Percentiles rank a stretch among this genome's conserved stretches.
Conservation (phyloP, 2,113 vertebrate species). For the Corythornis vintsioides region DNA sequence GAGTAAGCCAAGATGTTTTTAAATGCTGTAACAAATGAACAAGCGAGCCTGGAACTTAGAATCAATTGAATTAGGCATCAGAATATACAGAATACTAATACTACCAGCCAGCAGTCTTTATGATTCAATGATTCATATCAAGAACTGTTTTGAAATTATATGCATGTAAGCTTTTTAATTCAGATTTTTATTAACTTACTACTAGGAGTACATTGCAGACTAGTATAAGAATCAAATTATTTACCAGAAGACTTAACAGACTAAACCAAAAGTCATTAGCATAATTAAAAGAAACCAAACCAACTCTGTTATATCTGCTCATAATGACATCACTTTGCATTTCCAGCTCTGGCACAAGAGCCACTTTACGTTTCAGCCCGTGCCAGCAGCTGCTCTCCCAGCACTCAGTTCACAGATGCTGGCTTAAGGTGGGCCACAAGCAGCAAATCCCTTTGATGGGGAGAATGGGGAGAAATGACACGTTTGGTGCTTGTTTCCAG, state of each 20-base stretch:
- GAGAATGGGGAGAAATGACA: background rate
- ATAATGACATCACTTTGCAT: background rate
- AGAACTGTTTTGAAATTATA: background rate
- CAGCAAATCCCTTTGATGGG: background rate
- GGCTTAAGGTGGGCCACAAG: background rate
- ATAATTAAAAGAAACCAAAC: background rate
- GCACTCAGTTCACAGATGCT: background rate
- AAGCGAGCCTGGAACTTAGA: background rate
- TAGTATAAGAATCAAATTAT: background rate
- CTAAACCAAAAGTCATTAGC: background rate
- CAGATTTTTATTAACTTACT: background rate
- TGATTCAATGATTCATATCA: background rate
- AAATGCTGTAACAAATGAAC: background rate
- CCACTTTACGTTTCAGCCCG: background rate
- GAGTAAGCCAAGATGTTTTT: background rate
- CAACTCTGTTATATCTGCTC: background rate
- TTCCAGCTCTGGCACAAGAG: conserved; percentile 11
- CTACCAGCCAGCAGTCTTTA: background rate
- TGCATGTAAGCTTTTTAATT: background rate
- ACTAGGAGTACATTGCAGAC: background rate
- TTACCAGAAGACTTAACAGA: background rate
- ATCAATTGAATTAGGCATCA: background rate
- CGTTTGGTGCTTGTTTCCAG: conserved; percentile 41
- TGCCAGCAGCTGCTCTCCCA: background rate
- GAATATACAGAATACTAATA: background rate